Evolutionary conservation across 35 echinoderm and acorn worm species (phyloP).

Genomic region (Apostichopus parvimensis): DNA sequence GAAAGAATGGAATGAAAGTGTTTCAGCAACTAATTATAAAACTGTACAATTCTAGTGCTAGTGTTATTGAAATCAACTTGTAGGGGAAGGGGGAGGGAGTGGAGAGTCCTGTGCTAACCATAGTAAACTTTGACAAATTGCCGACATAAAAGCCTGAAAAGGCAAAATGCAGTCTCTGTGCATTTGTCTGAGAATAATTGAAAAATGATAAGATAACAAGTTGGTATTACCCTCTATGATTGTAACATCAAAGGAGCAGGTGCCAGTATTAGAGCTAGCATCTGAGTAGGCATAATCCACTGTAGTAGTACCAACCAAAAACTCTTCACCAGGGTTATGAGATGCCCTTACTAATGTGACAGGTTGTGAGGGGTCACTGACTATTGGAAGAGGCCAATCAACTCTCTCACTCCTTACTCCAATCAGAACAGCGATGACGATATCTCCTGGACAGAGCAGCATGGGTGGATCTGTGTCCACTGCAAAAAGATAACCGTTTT

Average conservation of each 20-base stretch:
- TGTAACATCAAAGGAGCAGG: conserved; percentile 14
- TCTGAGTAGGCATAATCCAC: background rate
- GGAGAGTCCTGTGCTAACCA: too few relatives aligned
- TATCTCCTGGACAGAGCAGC: conserved; percentile 31
- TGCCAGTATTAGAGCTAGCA: conserved; percentile 3
- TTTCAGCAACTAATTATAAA: too few relatives aligned
- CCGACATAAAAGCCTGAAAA: too few relatives aligned
- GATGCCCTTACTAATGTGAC: background rate
- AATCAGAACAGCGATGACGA: background rate
- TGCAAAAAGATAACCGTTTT: background rate
- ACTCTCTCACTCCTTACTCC: conserved; percentile 3
- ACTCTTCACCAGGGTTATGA: background rate
- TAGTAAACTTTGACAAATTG: too few relatives aligned
- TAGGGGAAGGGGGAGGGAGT: too few relatives aligned
- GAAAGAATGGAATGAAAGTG: too few relatives aligned
- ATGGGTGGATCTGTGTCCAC: conserved; percentile 63
- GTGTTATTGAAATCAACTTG: too few relatives aligned
- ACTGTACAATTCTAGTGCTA: too few relatives aligned
- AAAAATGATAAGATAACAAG: too few relatives aligned
- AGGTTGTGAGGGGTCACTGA: conserved; percentile 41
- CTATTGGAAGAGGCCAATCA: conserved; percentile 64
- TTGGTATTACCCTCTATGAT: background rate
- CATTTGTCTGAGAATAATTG: too few relatives aligned
- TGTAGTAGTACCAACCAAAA: background rate
- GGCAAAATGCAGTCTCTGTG: too few relatives aligned